Base-by-base conservation (phyloP, 2,113 vertebrate species). In the Chaetops frenatus region DNA sequence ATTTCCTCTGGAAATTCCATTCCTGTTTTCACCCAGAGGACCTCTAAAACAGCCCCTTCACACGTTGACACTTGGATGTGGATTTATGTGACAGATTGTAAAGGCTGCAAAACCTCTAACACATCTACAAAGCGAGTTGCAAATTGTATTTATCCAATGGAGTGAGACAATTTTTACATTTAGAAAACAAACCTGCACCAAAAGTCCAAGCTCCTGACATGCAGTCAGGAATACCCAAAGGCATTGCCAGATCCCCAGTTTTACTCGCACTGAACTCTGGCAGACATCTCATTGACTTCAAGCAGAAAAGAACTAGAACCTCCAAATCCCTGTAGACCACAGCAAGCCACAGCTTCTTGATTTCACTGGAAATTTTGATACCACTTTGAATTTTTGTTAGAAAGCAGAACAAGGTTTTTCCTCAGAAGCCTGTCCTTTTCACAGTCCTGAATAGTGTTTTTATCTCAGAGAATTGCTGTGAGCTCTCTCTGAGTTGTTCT, bases 41-140 rank as follows among this genome's bases (percentile, higher is more conserved):
- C n/a, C 67, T 88, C 72, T 77, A 31, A 88, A 91, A 36, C 60
- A 77, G 35, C 77, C 71, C n/a, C 51, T 92, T 94, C 81, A 86
- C 81, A 86, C 58, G 1, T 27, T 96, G 96, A 82, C 76, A 81
- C 95, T 92, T 91, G 78, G 42, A 36, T 70, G 65, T 67, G 86
- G 81, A 91, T 96, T 96, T 90, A 69, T 72, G 10, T 84, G 91
- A 85, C 92, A 92, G 85, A 78, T 35, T 84, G 58, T 70, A 81
- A 93, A 84, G 71, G 64, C 84, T 92, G 88, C 35, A 62, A 85
- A 96, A 85, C 47, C 70, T 92, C 64, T 60, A 54, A 71, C 65
- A 87, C 48, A 47, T 76, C 78, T 53, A 16, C 57, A 64, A 57
- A 94, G 72, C 66, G 66, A 86, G 57, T 53, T 81, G 56, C 66